Evolutionary conservation across 2,797 vertebrate genomes (phyloP), one percentile per base, ranked within the genome.

Genomic region (Octomys mimax): DNA sequence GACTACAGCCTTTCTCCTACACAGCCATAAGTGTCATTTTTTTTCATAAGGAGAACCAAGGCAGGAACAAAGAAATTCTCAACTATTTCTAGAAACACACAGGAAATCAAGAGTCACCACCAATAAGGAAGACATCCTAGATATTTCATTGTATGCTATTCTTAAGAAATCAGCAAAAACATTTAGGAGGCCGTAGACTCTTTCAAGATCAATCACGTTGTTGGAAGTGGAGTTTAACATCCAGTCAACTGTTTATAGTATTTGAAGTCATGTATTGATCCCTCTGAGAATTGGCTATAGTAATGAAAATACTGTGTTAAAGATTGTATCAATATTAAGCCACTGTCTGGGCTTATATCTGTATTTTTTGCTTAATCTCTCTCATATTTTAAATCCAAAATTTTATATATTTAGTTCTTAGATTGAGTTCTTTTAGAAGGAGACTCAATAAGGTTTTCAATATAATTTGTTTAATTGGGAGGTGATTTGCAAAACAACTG

Each of bases 121-220:
- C 79, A 75, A 89, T 8, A 93, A 77, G 22, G n/a, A 82, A 86
- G 19, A 9, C 49, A 85, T 92, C 62, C 24, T 12, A 54, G 71
- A 42, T 91, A 49, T 77, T 26, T 36, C 46, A 92, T 26, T 80
- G 28, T 57, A 52, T 28, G 31, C 14, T 49, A 62, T 93, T 82
- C 77, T 21, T 87, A 70, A 89, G 39, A 86, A 5, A 83, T 68
- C 61, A 95, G 24, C 68, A 89, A 94, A 93, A 93, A 71, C 28
- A 54, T 16, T 31, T n/a, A 86, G 61, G 94, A 79, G 36, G 9
- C 18, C 82, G 12, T 80, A 46, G 8, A 78, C 19, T 77, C 36
- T 88, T 95, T 31, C 0, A 4, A 39, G 19, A 92, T 36, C 18
- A 71, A 75, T 62, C 26, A 28, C 28, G n/a, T 8, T 94, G 28